Percentiles rank a stretch among this genome's conserved stretches.
Conservation (phyloP, 2,888 invertebrate genomes). For the Rhabditoides inermis region DNA sequence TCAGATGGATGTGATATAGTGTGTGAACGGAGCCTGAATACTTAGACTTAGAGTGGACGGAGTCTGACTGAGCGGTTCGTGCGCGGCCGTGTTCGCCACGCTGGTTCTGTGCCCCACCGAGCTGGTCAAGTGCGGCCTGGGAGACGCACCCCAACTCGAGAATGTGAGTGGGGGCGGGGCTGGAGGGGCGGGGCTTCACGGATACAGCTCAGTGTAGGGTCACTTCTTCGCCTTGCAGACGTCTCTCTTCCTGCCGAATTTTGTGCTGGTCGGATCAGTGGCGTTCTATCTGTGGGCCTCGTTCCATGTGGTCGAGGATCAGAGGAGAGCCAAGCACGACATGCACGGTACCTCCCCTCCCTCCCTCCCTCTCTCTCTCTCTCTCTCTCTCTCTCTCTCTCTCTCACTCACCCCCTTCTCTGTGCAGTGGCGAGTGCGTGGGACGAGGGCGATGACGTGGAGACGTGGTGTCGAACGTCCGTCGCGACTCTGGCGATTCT, state of each 20-base stretch:
- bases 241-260: constrained; percentile 82
- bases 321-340: constrained; percentile 11
- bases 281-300: constrained; percentile 32
- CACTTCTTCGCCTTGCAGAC: constrained; percentile 72
- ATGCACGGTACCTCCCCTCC: constrained; percentile 15
- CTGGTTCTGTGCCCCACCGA: constrained; percentile 93
- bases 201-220: constrained; percentile 25
- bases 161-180: no score
- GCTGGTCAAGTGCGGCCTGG: constrained; percentile 85
- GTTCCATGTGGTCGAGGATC: constrained; percentile 21
- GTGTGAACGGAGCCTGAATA: no score
- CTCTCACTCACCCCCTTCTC: background rate
- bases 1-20: no score
- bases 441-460: constrained; percentile 13
- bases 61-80: no score
- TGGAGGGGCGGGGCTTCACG: no score
- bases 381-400: no score
- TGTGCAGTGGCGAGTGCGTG: constrained; percentile 3
- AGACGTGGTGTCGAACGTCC: constrained; percentile 10
- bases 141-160: no score
- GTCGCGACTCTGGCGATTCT: background rate
- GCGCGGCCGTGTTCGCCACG: constrained; percentile 92
- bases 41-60: no score
- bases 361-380: background rate
- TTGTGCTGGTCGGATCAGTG: constrained; percentile 76